A percentile compares a stretch with the other conserved stretches of the same genome.
phyloP scores from a whole-genome alignment of 2,888 invertebrate species.

The Meandrusa payeni region DNA sequence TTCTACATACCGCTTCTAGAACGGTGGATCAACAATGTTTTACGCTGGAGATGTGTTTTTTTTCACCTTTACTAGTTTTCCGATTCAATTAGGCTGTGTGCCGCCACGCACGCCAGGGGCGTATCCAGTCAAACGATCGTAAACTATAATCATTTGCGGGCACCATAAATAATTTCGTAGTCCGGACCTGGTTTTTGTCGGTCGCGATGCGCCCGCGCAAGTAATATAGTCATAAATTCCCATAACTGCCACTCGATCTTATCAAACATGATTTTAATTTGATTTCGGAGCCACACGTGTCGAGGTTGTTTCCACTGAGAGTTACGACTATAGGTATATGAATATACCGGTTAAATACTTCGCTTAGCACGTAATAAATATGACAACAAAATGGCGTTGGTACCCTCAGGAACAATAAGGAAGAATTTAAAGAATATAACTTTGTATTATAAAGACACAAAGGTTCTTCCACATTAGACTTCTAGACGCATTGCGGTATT shows the following conservation, averaged over 20 bases:
- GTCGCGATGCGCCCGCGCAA: slow-evolving; percentile 72
- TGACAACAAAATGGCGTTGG: slow-evolving; percentile 15
- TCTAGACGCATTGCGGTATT: too few species aligned
- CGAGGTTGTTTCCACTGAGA: slow-evolving; percentile 61
- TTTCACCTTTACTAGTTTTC: slow-evolving; percentile 17
- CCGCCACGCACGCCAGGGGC: slow-evolving; percentile 46
- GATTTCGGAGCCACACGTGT: slow-evolving; percentile 79
- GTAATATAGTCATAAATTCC: slow-evolving; percentile 82
- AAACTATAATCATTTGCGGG: slow-evolving; percentile 78
- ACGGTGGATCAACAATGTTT: slow-evolving; percentile 3
- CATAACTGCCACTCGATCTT: slow-evolving; percentile 81
- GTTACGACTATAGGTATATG: slow-evolving; percentile 64
- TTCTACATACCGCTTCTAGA: slow-evolving; percentile 19
- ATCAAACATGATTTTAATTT: slow-evolving; percentile 81
- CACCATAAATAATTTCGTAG: slow-evolving; percentile 76
- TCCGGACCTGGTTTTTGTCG: slow-evolving; percentile 72
- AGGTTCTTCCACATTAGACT: too few species aligned
- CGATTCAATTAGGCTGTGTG: slow-evolving; percentile 24
- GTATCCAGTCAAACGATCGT: slow-evolving; percentile 66
- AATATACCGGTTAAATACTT: slow-evolving; percentile 36
- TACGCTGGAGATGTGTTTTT: neutral
- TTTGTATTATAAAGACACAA: too few species aligned
- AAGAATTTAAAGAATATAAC: too few species aligned
- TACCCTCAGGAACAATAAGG: too few species aligned
- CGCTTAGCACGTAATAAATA: slow-evolving; percentile 40